Conservation (phyloP, 2,797 vertebrate species). For the Halcyon leucocephala region DNA sequence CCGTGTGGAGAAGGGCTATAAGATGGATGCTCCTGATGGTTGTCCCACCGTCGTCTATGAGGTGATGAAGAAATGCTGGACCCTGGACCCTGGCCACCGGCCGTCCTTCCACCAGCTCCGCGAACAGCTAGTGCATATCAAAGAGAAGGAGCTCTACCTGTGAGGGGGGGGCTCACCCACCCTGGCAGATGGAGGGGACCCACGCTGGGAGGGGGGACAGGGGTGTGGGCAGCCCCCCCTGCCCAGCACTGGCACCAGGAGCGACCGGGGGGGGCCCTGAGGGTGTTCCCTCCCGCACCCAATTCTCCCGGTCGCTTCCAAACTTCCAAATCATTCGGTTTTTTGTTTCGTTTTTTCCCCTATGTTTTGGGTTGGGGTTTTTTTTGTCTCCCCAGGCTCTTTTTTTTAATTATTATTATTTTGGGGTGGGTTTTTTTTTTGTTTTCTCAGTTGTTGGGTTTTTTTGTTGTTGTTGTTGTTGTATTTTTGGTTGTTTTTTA, state of each 20-base stretch:
- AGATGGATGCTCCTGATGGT: slow-evolving; percentile 95
- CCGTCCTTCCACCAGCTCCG: slow-evolving; percentile 94
- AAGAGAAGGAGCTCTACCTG: slow-evolving; percentile 92
- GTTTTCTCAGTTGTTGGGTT: not conserved
- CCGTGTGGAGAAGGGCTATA: slow-evolving; percentile 96
- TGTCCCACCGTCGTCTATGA: slow-evolving; percentile 91
- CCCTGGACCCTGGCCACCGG: slow-evolving; percentile 85
- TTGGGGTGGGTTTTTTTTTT: not conserved
- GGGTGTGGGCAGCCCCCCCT: not conserved
- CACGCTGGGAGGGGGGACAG: not conserved
- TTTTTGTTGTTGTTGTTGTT: not conserved
- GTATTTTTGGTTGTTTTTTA: slow-evolving; percentile 67
- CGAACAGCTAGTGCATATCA: slow-evolving; percentile 95
- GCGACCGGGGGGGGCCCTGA: not conserved
- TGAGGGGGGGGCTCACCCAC: slow-evolving; percentile 70
- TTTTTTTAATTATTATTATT: not conserved
- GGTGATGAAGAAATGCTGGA: slow-evolving; percentile 99
- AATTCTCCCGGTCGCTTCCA: slow-evolving; percentile 42
- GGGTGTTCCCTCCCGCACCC: not conserved
- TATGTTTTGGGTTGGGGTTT: not conserved
- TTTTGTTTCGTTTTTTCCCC: not conserved
- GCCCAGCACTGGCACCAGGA: not conserved
- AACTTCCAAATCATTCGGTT: slow-evolving; percentile 63
- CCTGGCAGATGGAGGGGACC: not conserved
- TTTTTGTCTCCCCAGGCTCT: not conserved